Evolutionary conservation across 2,113 vertebrate species (phyloP).

Genomic region (Machaerirhynchus nigripectus): DNA sequence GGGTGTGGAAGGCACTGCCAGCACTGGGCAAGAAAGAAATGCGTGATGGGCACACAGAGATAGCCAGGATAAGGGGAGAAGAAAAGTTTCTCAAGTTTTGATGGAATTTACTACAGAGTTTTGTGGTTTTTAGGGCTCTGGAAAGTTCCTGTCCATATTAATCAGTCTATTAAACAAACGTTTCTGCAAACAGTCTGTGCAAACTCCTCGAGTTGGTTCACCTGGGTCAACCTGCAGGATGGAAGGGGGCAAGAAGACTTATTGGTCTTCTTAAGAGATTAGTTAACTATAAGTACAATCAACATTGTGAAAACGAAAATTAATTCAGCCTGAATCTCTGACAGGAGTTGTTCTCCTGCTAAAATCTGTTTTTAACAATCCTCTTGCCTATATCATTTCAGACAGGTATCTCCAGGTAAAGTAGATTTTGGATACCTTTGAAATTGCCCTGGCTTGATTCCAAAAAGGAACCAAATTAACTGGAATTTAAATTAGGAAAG

Average conservation of each 20-base stretch:
- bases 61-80: background rate
- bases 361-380: background rate
- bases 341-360: background rate
- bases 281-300: background rate
- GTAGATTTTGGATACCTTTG: background rate
- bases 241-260: background rate
- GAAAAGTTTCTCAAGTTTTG: background rate
- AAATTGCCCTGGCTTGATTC: background rate
- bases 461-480: background rate
- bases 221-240: background rate
- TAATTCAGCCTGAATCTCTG: background rate
- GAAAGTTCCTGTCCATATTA: slow-evolving; percentile 2
- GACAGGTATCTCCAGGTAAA: background rate
- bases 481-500: background rate
- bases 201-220: background rate
- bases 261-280: background rate
- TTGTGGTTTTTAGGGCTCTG: background rate
- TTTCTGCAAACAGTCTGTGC: slow-evolving; percentile 4
- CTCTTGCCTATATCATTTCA: background rate
- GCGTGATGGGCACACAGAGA: background rate
- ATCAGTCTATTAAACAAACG: slow-evolving; percentile 5
- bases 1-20: background rate
- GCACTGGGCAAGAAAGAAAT: background rate
- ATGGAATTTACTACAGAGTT: background rate
- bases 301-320: background rate